Evolutionary conservation across 2,797 vertebrate species (phyloP).

Genomic region (Myripristis jacobus): DNA sequence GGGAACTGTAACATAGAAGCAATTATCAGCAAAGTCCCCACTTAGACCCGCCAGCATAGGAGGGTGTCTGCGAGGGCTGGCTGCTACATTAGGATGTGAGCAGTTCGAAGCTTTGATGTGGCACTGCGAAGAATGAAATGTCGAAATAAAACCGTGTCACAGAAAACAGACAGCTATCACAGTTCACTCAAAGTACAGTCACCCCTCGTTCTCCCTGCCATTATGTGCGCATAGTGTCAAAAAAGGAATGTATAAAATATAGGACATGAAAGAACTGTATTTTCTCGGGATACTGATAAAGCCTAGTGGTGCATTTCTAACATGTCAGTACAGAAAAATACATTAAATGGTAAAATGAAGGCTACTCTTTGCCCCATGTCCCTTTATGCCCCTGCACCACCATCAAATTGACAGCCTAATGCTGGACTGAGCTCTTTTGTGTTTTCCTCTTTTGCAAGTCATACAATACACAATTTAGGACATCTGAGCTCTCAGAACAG

Average conservation of each 20-base stretch:
- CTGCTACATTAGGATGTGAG: constrained; percentile 28
- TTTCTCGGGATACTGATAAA: background rate
- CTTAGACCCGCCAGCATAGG: constrained; percentile 35
- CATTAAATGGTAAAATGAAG: background rate
- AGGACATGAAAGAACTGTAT: background rate
- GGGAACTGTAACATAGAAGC: constrained; percentile 50
- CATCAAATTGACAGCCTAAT: constrained; percentile 5
- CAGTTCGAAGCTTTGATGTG: constrained; percentile 25
- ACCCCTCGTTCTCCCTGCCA: background rate
- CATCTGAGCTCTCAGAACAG: constrained; percentile 24
- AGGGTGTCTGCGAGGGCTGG: constrained; percentile 23
- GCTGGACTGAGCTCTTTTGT: constrained; percentile 16
- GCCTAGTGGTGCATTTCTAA: background rate
- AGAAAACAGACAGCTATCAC: constrained; percentile 13
- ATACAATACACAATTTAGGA: constrained; percentile 16
- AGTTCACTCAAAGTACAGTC: background rate
- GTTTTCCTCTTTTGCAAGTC: constrained; percentile 6
- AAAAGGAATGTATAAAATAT: background rate
- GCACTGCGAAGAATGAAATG: constrained; percentile 16
- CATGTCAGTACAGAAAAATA: background rate
- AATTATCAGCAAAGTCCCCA: constrained; percentile 57
- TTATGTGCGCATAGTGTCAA: background rate
- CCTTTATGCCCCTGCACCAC: background rate
- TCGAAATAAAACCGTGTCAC: constrained; percentile 1
- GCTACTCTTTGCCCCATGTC: background rate